Evolutionary conservation across 2,888 invertebrate species (phyloP).

Genomic region (Prosapia bicincta): DNA sequence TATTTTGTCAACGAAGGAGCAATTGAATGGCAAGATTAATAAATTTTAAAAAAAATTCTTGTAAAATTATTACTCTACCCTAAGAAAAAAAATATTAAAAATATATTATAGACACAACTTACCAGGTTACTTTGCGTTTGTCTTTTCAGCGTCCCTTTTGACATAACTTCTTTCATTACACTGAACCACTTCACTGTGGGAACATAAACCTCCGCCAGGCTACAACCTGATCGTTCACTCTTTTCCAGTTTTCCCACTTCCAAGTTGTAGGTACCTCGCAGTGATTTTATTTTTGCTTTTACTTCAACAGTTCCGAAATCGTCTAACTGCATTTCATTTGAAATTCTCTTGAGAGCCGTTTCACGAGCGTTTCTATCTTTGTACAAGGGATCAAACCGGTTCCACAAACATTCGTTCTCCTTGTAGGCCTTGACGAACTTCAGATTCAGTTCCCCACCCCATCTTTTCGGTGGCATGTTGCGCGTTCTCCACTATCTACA

Average conservation of each 20-base stretch:
- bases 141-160: conserved; percentile 6
- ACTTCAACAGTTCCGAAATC: conserved; percentile 10
- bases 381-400: not conserved
- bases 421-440: not conserved
- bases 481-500: too few species aligned
- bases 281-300: conserved; percentile 12
- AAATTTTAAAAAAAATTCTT: too few species aligned
- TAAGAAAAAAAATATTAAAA: too few species aligned
- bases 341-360: not conserved
- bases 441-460: conserved; percentile 2
- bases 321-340: not conserved
- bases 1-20: conserved; percentile 12
- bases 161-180: conserved; percentile 16
- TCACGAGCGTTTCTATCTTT: conserved; percentile 1
- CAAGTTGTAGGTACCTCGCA: not conserved
- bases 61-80: too few species aligned
- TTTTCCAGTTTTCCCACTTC: not conserved
- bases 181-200: conserved; percentile 3
- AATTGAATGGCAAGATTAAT: conserved; percentile 12
- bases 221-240: conserved; percentile 9
- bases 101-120: too few species aligned
- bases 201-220: not conserved
- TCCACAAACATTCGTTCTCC: conserved; percentile 4
- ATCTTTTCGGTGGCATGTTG: too few species aligned
- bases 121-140: not conserved